Percentiles rank a stretch among this genome's conserved stretches.
Conservation (phyloP, 2,888 invertebrate genomes). For the Phengaris arion region DNA sequence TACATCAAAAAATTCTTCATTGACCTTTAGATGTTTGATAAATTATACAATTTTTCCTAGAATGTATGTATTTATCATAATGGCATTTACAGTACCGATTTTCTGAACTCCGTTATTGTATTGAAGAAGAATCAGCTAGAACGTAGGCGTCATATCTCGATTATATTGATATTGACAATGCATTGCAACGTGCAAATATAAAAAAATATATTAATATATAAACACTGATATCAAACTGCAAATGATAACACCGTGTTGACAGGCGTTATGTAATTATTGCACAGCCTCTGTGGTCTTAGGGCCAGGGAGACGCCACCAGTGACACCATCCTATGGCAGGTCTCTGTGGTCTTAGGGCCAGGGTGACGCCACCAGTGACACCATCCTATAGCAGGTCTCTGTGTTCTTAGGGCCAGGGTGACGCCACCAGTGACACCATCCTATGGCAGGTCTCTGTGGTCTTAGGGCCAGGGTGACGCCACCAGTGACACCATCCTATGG, state of each 20-base stretch:
- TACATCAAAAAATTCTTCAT: too few species aligned
- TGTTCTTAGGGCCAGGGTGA: not conserved
- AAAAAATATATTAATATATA: not conserved
- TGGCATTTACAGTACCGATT: too few species aligned
- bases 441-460: too few species aligned
- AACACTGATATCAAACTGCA: conserved; percentile 13
- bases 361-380: too few species aligned
- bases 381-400: too few species aligned
- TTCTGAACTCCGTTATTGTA: too few species aligned
- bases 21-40: too few species aligned
- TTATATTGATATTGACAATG: conserved; percentile 2
- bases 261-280: conserved; percentile 10
- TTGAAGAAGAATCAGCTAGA: too few species aligned
- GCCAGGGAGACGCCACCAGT: not conserved
- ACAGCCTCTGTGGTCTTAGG: not conserved
- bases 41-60: too few species aligned
- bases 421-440: not conserved
- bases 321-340: not conserved
- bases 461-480: not conserved
- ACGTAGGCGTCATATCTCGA: too few species aligned
- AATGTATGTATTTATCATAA: too few species aligned
- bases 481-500: not conserved
- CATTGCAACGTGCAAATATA: not conserved
- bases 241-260: not conserved
- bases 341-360: too few species aligned